Evolutionary conservation across 1,140 invertebrate species (phyloP).

Genomic region (Ericerus pela): DNA sequence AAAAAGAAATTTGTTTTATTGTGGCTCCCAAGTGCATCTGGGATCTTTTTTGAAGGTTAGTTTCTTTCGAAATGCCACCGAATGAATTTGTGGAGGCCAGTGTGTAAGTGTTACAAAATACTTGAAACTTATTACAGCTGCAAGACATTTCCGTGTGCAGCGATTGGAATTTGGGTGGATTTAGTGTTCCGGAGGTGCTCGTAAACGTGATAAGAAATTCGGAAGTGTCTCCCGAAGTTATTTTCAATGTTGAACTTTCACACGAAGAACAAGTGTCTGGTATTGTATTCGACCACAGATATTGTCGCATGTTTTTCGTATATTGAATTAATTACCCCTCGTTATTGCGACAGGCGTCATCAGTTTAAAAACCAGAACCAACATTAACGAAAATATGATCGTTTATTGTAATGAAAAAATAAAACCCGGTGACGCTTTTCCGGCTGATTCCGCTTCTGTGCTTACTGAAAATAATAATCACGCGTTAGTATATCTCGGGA

Average conservation of each 20-base stretch:
- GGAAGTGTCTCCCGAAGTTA: not conserved
- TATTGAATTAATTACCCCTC: too few relatives aligned
- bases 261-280: not conserved
- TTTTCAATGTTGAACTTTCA: not conserved
- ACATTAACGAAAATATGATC: not conserved
- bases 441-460: too few relatives aligned
- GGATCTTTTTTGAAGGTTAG: constrained; percentile 33
- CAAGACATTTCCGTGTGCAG: not conserved
- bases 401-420: not conserved
- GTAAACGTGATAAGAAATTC: not conserved
- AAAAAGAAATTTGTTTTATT: constrained; percentile 62
- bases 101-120: too few relatives aligned
- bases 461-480: not conserved
- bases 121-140: not conserved
- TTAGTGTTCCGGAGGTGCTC: not conserved
- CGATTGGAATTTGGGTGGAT: not conserved
- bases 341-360: not conserved
- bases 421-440: too few relatives aligned
- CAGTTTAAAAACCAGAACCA: not conserved
- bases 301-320: too few relatives aligned
- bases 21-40: constrained; percentile 37
- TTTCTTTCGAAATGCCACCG: too few relatives aligned
- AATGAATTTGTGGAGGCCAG: too few relatives aligned
- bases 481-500: not conserved
- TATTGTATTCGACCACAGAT: too few relatives aligned